These are phyloP conservation scores for Diphyllodes magnificus DNA, from an alignment of 2,113 vertebrate species.

Conservation along the genomic window DNA sequence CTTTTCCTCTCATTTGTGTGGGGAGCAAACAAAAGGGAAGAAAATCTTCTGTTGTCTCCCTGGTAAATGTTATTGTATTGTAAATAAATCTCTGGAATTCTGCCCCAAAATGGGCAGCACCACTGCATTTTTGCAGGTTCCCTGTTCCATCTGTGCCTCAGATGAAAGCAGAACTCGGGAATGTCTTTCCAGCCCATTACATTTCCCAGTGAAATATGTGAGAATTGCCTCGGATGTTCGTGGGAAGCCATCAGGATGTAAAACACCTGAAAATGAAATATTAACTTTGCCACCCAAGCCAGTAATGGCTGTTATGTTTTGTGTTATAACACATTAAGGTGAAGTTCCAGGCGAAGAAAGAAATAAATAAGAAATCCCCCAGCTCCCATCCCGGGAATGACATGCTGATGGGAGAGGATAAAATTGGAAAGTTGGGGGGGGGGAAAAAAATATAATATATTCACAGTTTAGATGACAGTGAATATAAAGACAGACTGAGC, in stretches of 20 bases:
- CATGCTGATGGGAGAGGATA: neutral
- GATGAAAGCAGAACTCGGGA: neutral
- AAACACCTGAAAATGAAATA: constrained; percentile 67
- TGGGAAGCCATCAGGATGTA: constrained; percentile 31
- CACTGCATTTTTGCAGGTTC: neutral
- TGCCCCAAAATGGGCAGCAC: constrained; percentile 3
- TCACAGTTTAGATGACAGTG: constrained; percentile 60
- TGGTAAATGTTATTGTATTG: neutral
- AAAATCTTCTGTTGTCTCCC: neutral
- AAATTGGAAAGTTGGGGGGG: constrained; percentile 17
- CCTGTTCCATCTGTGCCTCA: constrained; percentile 5
- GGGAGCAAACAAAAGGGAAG: neutral
- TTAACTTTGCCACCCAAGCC: constrained; percentile 35
- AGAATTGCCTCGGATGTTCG: constrained; percentile 48
- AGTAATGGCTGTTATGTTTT: constrained; percentile 29
- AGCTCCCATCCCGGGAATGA: constrained; percentile 1
- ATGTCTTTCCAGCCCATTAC: constrained; percentile 67
- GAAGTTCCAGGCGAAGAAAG: neutral
- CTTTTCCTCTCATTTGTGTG: neutral
- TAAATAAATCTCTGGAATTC: neutral
- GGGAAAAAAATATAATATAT: neutral
- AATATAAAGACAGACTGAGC: constrained; percentile 65
- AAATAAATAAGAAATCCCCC: neutral
- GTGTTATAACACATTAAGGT: constrained; percentile 37
- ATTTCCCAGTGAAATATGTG: constrained; percentile 40